A percentile compares a stretch with the other conserved stretches of the same genome.
Evolutionary conservation across 2,113 vertebrate species (phyloP).

Genomic region (Spea bombifrons): DNA sequence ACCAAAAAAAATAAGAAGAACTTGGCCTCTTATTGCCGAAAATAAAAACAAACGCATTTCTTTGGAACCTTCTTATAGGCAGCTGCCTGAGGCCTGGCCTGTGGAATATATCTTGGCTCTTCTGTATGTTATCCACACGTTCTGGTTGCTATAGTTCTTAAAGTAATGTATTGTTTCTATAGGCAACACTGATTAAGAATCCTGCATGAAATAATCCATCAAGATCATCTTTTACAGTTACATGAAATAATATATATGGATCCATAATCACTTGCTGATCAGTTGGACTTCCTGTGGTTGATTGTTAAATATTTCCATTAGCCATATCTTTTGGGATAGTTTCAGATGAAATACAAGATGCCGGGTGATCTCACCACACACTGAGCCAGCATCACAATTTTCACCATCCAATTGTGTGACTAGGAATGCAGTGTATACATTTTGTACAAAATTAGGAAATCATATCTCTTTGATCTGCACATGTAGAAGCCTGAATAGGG

Average conservation of each 20-base stretch:
- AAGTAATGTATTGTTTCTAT: conserved; percentile 29
- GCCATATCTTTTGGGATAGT: too few relatives aligned
- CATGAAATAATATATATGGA: conserved; percentile 9
- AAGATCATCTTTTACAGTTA: conserved; percentile 19
- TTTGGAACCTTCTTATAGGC: conserved; percentile 16
- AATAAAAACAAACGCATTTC: conserved; percentile 6
- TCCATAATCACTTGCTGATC: too few relatives aligned
- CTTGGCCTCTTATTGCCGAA: too few relatives aligned
- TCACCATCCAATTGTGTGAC: background rate
- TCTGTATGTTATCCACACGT: background rate
- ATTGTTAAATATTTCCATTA: too few relatives aligned
- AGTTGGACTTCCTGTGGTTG: too few relatives aligned
- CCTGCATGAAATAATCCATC: conserved; percentile 21
- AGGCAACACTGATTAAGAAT: conserved; percentile 27
- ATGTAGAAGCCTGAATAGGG: too few relatives aligned
- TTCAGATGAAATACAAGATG: too few relatives aligned
- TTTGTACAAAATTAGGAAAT: too few relatives aligned
- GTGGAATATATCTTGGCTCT: conserved; percentile 16
- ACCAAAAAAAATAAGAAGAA: background rate
- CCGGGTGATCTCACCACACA: too few relatives aligned
- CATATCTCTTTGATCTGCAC: too few relatives aligned
- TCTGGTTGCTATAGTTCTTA: conserved; percentile 16
- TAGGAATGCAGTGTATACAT: too few relatives aligned
- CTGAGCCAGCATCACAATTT: background rate
- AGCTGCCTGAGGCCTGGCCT: conserved; percentile 38